These are phyloP conservation scores for Capreolus pygargus DNA, from an alignment of 2,113 vertebrate species.

Conservation along the genomic window DNA sequence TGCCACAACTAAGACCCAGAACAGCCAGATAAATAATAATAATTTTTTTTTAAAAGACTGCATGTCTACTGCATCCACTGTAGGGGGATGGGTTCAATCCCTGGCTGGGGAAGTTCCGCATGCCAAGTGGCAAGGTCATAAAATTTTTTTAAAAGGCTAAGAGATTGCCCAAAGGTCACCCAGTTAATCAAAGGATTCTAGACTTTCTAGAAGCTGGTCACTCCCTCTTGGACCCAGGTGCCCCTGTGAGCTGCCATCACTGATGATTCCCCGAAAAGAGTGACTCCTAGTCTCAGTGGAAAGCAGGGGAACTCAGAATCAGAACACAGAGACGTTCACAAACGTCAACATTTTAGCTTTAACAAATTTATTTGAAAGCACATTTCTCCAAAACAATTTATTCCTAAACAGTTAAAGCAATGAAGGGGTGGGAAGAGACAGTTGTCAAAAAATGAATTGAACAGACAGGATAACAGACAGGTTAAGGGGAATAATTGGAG, in stretches of 20 bases:
- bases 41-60: not conserved
- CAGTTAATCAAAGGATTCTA: not conserved
- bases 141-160: not conserved
- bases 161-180: not conserved
- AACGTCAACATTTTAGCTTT: constrained; percentile 67
- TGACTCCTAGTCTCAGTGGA: not conserved
- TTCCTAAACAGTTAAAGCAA: constrained; percentile 67
- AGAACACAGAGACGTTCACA: constrained; percentile 35
- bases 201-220: not conserved
- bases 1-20: not conserved
- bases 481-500: constrained; percentile 71
- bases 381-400: constrained; percentile 71
- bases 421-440: not conserved
- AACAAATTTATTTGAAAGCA: constrained; percentile 74
- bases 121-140: not conserved
- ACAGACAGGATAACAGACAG: constrained; percentile 71
- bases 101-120: not conserved
- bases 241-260: not conserved
- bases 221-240: not conserved
- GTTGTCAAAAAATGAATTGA: constrained; percentile 68
- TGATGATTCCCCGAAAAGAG: not conserved
- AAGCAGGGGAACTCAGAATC: not conserved
- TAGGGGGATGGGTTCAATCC: not conserved
- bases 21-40: not conserved
- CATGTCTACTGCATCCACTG: not conserved